Evolutionary conservation across 2,113 vertebrate species (phyloP), one percentile per base, ranked within the genome.

Genomic region (Psilopsiagon aymara): DNA sequence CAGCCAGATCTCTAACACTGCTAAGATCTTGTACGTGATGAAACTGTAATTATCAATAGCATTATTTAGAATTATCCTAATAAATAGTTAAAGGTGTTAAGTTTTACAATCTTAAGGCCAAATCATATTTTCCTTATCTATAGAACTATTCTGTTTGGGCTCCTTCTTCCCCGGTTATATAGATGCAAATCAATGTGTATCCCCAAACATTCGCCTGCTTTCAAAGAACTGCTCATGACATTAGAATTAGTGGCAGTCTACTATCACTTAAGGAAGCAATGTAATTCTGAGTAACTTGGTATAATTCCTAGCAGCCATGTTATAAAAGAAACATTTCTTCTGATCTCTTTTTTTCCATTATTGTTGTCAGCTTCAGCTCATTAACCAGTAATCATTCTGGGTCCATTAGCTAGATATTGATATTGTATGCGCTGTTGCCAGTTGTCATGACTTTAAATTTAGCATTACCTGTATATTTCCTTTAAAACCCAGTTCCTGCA

Each of bases 381-480:
- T 95, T 95, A 93, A 91, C 66, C 62, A 82, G 85, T 92, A 74
- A 79, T 86, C 39, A 86, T 91, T 75, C 64, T 37, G 43, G 69
- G 39, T 51, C 64, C 82, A 86, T 91, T 93, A 88, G 31, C n/a
- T 64, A 31, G 55, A 68, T 84, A 87, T 84, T 94, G 90, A 75
- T 93, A 92, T 21, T 86, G 28, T 37, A 52, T 41, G 66, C 1
- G 0, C 70, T 71, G 25, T 17, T 89, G 60, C 31, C 17, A 41
- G 52, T 88, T 91, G 73, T 79, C 37, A 21, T 49, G 47, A 88
- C 74, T 92, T 90, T 7, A 78, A 63, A 75, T 91, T 83, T 93
- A 86, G 74, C 53, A 17, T 71, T 92, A 90, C 91, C 86, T 96
- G 43, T 82, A n/a, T 44, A 44, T 88, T 93, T 94, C 39, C 75